Evolutionary conservation across 2,888 invertebrate species (phyloP), one percentile per base, ranked within the genome.

Genomic region (Euclidia mi): DNA sequence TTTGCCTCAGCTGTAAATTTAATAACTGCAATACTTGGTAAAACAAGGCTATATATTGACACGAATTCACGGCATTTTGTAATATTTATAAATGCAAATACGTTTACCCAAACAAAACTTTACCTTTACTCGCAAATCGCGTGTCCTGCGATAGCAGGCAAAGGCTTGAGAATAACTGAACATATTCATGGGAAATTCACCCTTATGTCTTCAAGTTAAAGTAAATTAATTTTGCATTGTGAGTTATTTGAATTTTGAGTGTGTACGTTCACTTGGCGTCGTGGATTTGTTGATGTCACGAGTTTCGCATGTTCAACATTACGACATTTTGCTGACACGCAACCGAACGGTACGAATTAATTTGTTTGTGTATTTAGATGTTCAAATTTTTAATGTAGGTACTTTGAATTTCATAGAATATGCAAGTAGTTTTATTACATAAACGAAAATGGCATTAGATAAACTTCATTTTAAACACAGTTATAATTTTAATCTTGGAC

Each of bases 61-160:
- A 55, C 28, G 6, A 25, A 12, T 20, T 38, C 43, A 43, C 28
- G 17, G 17, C 38, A 40, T 38, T 45, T 28, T 15, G 51, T 44
- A 46, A 20, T 17, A 44, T 61, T 65, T 52, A 53, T 69, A 58
- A 48, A 68, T 49, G 52, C 58, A 65, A 65, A 76, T 70, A 69
- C 59, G 67, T 58, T 44, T 41, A 48, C 31, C 6, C 20, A 64
- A 67, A 65, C 64, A 61, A 46, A 67, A 71, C 41, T 65, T 64
- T 61, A 65, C 60, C 58, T 66, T 67, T 45, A 80, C 66, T 78
- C 49, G 69, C 58, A 61, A 71, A 82, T 84, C 67, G 84, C 84
- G 82, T 86, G 84, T 56, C 52, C 53, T 34, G 57, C 65, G 65
- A 77, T 71, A 65, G 45, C 47, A 59, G 44, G 25, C n/a, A 40